Base-by-base conservation (phyloP, 2,113 vertebrate species). In the Mustela lutreola region DNA sequence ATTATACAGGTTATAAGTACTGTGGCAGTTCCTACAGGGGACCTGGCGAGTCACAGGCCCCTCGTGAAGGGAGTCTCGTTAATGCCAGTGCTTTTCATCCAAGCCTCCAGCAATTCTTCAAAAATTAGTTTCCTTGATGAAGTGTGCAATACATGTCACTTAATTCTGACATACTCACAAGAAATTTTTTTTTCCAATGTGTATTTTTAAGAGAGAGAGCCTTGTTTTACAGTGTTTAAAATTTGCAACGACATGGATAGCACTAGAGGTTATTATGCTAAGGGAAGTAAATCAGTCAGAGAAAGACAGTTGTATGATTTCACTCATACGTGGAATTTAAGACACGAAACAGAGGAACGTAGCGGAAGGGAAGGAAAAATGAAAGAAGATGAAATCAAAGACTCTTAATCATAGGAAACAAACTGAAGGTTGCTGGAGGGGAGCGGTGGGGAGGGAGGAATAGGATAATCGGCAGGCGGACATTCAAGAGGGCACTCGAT, bases 171-270 rank as follows among this genome's bases (percentile, higher is more conserved):
- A 50, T 71, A 76, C 31, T 53, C 36, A 76, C 22, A 58, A 62
- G 62, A 58, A 53, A 2, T 39, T 39, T n/a, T 76, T 53, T 56
- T 73, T 93, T 63, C 24, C 39, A 81, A 24, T 78, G 89, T 82
- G 9, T 73, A 33, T 42, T 95, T 98, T 91, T 83, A 96, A 95
- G 45, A 70, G 28, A 90, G 81, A 91, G 36, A 62, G 10, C 22
- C 2, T 78, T 63, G 48, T 53, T 70, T 62, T n/a, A 81, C n/a
- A 62, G 19, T 18, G 26, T 83, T 93, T 48, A 67, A 94, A 67
- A 42, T 42, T 67, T 96, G 33, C 18, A 19, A 36, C 0, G 4
- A 36, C 4, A 8, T 21, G 18, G 67, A 70, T 70, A n/a, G 67
- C n/a, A 70, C 67, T 70, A 70, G 67, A 36, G 18, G 16, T 18